Base-by-base conservation (phyloP, 2,888 invertebrate genomes). In the Pyrrhosoma nymphula region DNA sequence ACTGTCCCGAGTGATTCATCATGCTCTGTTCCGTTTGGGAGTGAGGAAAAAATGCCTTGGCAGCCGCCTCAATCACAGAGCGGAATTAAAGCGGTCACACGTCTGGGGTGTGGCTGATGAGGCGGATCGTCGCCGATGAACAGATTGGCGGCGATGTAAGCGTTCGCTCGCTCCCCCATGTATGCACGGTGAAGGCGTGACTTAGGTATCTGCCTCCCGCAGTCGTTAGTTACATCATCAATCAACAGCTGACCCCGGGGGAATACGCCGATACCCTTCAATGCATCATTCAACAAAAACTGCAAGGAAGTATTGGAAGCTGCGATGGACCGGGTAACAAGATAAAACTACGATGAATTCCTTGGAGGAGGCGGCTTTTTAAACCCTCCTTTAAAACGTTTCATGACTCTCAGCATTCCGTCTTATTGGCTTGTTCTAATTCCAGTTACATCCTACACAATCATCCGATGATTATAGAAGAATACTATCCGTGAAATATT, bases 151-250 rank as follows among this genome's bases (percentile, higher is more conserved):
- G 16, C 16, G 35, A 35, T 82, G 82, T 35, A 82, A 69, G 69
- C 20, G 20, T 14, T n/a, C 3, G 16, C n/a, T n/a, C 3, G 16
- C 26, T 18, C 12, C 30, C 35, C 30, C 16, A 26, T 82, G 82
- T 35, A 82, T 82, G 82, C 82, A 30, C 82, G 16, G 82, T 35
- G 18, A 30, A 82, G 82, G 35, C 10, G 82, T 35, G 82, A 82
- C 82, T 35, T 18, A 26, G 30, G 82, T 18, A 82, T 82, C 82
- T 82, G 82, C 82, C 82, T 82, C 35, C 35, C 6, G 26, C 82
- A 30, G 82, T 82, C 82, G 82, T 82, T 82, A 82, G 82, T 82
- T 82, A 82, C 82, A 82, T 82, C 82, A 82, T 82, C 82, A 82
- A 82, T 82, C 82, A 82, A 82, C 82, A 82, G 82, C 82, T 35